Evolutionary conservation across 2,888 invertebrate genomes (phyloP), one percentile per base, ranked within the genome.

Genomic region (Platypus cylindrus): DNA sequence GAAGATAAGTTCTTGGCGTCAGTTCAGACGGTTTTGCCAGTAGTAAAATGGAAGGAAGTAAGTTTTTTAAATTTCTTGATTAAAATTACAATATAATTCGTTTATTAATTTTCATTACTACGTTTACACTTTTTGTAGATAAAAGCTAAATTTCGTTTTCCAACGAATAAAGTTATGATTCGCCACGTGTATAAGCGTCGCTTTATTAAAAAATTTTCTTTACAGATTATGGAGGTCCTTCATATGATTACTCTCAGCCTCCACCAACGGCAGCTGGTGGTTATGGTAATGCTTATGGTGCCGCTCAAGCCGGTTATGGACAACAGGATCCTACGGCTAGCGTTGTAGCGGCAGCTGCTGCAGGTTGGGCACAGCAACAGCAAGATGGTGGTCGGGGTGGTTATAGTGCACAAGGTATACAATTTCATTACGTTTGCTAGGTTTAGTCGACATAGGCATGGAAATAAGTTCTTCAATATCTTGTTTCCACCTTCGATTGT

Each of bases 371-470:
- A 7, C 29, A 30, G 25, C 36, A 32, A 5, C 28, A 27, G 9
- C 37, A 35, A 28, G 36, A 32, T 7, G 36, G 38, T 3, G 38
- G 39, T 22, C 27, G 37, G 30, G 36, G 37, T 28, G 31, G 34
- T 36, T 39, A 35, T 31, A 37, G 52, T 23, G 49, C 49, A 25
- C 48, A 50, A 37, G 53, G 52, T 9, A n/a, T n/a, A n/a, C n/a
- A n/a, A n/a, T n/a, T n/a, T 24, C 12, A 7, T 24, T 7, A 24
- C 12, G 3, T 5, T 24, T 11, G 11, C 5, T 8, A 29, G 11
- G 29, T 12, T 30, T 25, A 32, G 30, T 14, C 47, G 61, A 59
- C 55, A 50, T 53, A 58, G 59, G 59, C 59, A 60, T 60, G 54
- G 55, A 51, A 46, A 43, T 47, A 47, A 48, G 46, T 38, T 38